phyloP scores from a whole-genome alignment of 2,888 invertebrate genomes.

The Trileptium ribeirensis region DNA sequence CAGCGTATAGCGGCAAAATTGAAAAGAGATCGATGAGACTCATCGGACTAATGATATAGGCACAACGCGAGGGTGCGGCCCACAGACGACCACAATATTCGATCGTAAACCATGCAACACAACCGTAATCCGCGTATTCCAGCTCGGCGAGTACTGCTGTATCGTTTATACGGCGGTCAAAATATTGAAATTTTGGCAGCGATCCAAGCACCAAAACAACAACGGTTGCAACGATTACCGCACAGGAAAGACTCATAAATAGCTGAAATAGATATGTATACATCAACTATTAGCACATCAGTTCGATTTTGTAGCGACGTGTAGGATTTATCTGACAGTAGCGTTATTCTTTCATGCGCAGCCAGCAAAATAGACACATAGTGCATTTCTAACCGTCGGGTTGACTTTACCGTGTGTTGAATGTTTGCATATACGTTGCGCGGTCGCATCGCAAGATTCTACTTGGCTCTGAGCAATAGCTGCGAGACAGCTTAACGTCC shows the following conservation, averaged over 20 bases:
- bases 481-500: too few species aligned
- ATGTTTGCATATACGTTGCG: too few species aligned
- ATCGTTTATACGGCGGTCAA: neutral
- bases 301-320: too few species aligned
- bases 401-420: too few species aligned
- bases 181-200: neutral
- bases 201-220: slow-evolving; percentile 17
- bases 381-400: too few species aligned
- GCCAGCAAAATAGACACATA: too few species aligned
- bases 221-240: slow-evolving; percentile 12
- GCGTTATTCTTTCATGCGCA: too few species aligned
- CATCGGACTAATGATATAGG: neutral
- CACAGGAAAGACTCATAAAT: neutral
- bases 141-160: neutral
- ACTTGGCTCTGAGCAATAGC: too few species aligned
- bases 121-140: slow-evolving; percentile 4
- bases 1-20: slow-evolving; percentile 13
- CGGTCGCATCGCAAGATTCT: too few species aligned
- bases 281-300: too few species aligned
- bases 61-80: neutral
- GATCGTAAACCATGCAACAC: slow-evolving; percentile 17
- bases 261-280: slow-evolving; percentile 12
- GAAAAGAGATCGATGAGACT: slow-evolving; percentile 17
- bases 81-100: slow-evolving; percentile 12
- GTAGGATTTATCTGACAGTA: too few species aligned